Base-by-base conservation (phyloP, 2,797 vertebrate genomes). In the Enteromius thamalakanensis region DNA sequence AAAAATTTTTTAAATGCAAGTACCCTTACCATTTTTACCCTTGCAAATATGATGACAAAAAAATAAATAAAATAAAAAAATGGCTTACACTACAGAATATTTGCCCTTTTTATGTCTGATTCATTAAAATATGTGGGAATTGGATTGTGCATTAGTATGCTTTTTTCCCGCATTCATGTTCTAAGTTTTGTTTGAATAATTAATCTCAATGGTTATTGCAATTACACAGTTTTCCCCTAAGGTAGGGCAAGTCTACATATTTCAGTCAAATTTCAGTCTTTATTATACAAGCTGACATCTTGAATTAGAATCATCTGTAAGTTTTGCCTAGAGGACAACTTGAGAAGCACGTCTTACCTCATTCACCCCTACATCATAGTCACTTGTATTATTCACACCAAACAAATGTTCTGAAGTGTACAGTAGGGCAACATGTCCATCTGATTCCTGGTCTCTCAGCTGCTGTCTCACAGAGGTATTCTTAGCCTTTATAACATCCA, bases 381-480 rank as follows among this genome's bases (percentile, higher is more conserved):
- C 72, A 70, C 76, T 87, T 75, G 77, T 82, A 81, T 86, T 84
- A 77, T 87, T 84, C 55, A 82, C 67, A 85, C 47, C 19, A 42
- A 45, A 67, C 65, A 82, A 83, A 87, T 84, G 78, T 62, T 83
- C 60, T 86, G 60, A 8, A 47, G 15, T 64, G 32, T 29, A 64
- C 62, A 32, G 26, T 32, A 65, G 40, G 58, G 23, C 17, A 8
- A 26, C 10, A 34, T n/a, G 40, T 49, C 26, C 15, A 47, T 55
- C 40, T 37, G 3, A 45, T 32, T 82, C 7, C 51, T 71, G 37
- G 37, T 23, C 40, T 72, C 26, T 47, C 68, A 47, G 68, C 51
- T 42, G 67, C 12, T 65, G 15, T 64, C 45, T 32, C 23, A 45
- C 34, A 60, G n/a, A 5, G 19, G 19, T 58, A 40, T 58, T 58